phyloP scores from a whole-genome alignment of 2,797 vertebrate genomes.

The Caiman crocodilus region DNA sequence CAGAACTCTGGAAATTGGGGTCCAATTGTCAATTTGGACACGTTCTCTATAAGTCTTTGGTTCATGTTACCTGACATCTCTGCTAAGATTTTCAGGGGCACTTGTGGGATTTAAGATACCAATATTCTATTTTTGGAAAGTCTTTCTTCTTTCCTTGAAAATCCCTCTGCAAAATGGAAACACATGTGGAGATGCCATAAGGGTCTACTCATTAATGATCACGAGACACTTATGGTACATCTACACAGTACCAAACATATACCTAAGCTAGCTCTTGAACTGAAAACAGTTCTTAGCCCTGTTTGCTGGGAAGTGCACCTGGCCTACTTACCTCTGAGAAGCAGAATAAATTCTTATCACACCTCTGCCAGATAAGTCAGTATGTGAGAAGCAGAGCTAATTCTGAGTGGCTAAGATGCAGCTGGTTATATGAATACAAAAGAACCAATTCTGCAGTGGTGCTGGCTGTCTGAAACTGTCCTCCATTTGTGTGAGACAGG shows the following conservation, averaged over 20 bases:
- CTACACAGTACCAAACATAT: no score
- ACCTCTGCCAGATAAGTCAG: no score
- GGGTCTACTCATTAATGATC: not conserved
- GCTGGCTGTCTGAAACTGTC: not conserved
- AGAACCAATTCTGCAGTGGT: fast-evolving
- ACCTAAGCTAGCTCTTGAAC: no score
- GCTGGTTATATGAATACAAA: not conserved
- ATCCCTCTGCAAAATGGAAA: not conserved
- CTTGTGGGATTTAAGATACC: no score
- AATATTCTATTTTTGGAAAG: not conserved
- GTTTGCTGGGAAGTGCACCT: no score
- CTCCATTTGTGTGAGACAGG: not conserved
- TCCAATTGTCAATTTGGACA: not conserved
- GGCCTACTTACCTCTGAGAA: no score
- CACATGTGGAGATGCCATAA: no score
- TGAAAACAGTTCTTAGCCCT: no score
- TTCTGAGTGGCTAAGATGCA: not conserved
- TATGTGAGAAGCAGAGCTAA: not conserved
- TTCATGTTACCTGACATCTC: not conserved
- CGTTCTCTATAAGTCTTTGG: not conserved
- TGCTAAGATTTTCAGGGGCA: not conserved
- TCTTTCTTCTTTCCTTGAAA: not conserved
- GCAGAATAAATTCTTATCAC: no score
- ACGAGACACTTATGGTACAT: not conserved
- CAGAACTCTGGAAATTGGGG: not conserved